Percentiles rank a stretch among this genome's conserved stretches.
These are phyloP conservation scores for Petrolisthes cinctipes DNA, from an alignment of 2,888 invertebrate species.

Conservation along the genomic window DNA sequence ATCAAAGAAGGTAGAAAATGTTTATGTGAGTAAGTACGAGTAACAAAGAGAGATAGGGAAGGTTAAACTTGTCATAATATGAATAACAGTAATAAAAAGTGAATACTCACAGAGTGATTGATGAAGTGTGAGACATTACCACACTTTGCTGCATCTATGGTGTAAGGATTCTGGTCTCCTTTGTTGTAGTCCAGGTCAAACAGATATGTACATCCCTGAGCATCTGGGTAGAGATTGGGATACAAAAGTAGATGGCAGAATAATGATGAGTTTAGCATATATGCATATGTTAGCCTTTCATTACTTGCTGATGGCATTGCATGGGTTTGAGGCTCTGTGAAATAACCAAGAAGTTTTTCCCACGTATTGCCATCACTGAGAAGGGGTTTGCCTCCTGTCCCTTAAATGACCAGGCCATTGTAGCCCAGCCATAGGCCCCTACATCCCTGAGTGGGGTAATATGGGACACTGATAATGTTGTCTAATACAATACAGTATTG, in stretches of 20 bases:
- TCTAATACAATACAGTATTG: too few relatives aligned
- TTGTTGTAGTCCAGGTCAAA: constrained; percentile 93
- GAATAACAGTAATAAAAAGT: background rate
- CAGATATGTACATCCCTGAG: constrained; percentile 88
- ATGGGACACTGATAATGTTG: too few relatives aligned
- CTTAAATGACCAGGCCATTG: too few relatives aligned
- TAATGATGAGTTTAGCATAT: background rate
- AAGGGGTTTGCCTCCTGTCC: too few relatives aligned
- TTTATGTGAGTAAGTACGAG: background rate
- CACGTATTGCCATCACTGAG: too few relatives aligned
- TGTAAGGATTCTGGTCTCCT: constrained; percentile 78
- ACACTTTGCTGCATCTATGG: constrained; percentile 88
- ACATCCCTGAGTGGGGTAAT: too few relatives aligned
- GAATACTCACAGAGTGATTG: constrained; percentile 81
- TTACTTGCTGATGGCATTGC: too few relatives aligned
- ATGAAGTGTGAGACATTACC: constrained; percentile 96
- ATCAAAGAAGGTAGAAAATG: background rate
- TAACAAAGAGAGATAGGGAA: background rate
- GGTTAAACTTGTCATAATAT: background rate
- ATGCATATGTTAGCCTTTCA: too few relatives aligned
- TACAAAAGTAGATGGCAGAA: background rate
- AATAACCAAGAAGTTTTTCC: too few relatives aligned
- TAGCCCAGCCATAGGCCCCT: too few relatives aligned
- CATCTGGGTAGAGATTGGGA: constrained; percentile 71
- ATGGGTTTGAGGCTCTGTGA: too few relatives aligned